Conservation (phyloP, 2,888 invertebrate species). For the Melinopterus prodromus region DNA sequence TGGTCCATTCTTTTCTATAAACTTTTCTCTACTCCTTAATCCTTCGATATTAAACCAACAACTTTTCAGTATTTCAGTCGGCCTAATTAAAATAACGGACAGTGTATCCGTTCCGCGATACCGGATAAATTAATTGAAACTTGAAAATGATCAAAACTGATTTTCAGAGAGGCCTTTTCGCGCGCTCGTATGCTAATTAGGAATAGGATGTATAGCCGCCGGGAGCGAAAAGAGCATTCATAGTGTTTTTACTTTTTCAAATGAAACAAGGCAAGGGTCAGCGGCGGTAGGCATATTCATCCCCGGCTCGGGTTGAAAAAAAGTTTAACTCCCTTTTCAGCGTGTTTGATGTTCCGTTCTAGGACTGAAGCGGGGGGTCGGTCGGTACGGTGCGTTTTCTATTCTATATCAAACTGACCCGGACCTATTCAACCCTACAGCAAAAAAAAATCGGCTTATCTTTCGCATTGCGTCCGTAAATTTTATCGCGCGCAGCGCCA, state of each 20-base stretch:
- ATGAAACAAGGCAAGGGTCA: slow-evolving; percentile 61
- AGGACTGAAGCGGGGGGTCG: neutral
- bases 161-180: slow-evolving; percentile 54
- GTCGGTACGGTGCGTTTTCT: slow-evolving; percentile 22
- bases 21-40: too few species aligned
- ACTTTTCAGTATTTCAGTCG: neutral
- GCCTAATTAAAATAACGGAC: slow-evolving; percentile 14
- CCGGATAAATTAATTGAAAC: slow-evolving; percentile 41
- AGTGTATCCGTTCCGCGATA: neutral
- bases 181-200: slow-evolving; percentile 59
- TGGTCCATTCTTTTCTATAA: too few species aligned
- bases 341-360: slow-evolving; percentile 38
- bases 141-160: slow-evolving; percentile 56
- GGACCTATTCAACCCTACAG: slow-evolving; percentile 11
- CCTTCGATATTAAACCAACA: too few species aligned
- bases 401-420: slow-evolving; percentile 25
- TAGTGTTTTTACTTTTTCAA: slow-evolving; percentile 56
- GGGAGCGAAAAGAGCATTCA: slow-evolving; percentile 59
- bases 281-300: slow-evolving; percentile 48
- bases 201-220: slow-evolving; percentile 59
- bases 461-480: slow-evolving; percentile 15
- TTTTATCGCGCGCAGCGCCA: slow-evolving; percentile 11
- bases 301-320: slow-evolving; percentile 53
- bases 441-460: slow-evolving; percentile 22
- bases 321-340: slow-evolving; percentile 53